These are phyloP conservation scores for Ibycter americanus DNA, from an alignment of 2,797 vertebrate species.

Conservation along the genomic window DNA sequence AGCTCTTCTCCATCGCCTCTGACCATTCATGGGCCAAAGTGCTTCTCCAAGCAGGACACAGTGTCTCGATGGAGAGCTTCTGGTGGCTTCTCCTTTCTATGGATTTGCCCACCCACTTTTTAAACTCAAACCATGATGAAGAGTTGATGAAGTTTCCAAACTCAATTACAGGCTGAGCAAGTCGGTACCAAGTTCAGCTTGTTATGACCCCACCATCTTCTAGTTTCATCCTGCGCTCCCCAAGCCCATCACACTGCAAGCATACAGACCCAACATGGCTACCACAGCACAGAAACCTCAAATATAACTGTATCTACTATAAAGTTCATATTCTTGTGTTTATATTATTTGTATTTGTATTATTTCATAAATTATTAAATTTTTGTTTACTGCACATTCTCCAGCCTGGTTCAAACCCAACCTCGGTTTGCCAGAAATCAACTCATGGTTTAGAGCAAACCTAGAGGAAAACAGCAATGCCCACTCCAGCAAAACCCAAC, in stretches of 20 bases:
- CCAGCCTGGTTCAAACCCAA: background rate
- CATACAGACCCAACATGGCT: background rate
- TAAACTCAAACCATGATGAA: background rate
- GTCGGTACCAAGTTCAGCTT: rapidly evolving
- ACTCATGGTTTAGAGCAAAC: background rate
- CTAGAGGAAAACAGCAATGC: background rate
- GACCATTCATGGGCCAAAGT: too few relatives aligned
- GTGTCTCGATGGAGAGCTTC: background rate
- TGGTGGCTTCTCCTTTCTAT: background rate
- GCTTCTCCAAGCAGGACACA: background rate
- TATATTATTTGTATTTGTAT: background rate
- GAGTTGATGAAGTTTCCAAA: background rate
- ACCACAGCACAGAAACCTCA: background rate
- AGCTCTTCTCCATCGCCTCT: background rate
- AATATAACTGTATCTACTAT: background rate
- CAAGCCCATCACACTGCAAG: background rate
- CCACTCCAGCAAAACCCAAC: background rate
- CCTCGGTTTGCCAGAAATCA: background rate
- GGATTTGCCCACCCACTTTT: background rate
- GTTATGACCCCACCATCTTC: background rate
- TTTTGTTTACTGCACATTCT: background rate
- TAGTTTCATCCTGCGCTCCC: background rate
- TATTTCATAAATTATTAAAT: background rate
- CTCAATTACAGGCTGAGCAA: background rate
- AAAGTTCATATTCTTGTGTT: background rate